These are phyloP conservation scores for Camponotus fellah DNA, from an alignment of 2,888 invertebrate genomes.

Conservation along the genomic window DNA sequence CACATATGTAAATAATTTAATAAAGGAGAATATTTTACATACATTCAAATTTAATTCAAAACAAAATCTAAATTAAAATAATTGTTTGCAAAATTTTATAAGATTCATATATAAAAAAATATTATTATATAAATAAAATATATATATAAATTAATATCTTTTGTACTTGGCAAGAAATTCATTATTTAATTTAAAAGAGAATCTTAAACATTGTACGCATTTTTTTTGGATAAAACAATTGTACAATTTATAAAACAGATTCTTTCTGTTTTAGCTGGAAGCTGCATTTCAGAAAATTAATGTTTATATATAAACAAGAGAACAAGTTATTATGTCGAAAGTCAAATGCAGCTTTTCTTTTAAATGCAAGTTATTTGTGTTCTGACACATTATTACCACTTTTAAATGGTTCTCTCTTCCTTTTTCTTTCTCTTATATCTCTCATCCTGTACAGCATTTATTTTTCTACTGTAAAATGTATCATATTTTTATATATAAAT, in stretches of 20 bases:
- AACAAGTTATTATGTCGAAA: constrained; percentile 3
- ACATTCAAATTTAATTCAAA: not conserved
- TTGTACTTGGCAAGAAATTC: not conserved
- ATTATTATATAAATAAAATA: too few relatives aligned
- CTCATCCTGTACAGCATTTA: not conserved
- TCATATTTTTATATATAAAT: not conserved
- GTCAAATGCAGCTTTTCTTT: constrained; percentile 14
- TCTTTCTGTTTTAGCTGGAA: not conserved
- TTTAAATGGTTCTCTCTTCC: not conserved
- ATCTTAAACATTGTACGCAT: not conserved
- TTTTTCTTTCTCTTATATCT: not conserved
- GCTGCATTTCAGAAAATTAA: constrained; percentile 22
- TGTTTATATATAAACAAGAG: constrained; percentile 8
- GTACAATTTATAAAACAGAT: constrained; percentile 3
- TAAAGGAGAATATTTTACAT: too few relatives aligned
- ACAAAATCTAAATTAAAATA: not conserved
- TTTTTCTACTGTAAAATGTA: constrained; percentile 3
- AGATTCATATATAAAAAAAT: too few relatives aligned
- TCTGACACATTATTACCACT: constrained; percentile 20
- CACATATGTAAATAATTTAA: not conserved
- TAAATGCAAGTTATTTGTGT: constrained; percentile 8
- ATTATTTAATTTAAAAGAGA: not conserved
- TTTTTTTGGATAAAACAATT: not conserved
- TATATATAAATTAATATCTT: not conserved
- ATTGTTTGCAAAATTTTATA: not conserved